A percentile compares a stretch with the other conserved stretches of the same genome.
phyloP scores from a whole-genome alignment of 2,797 vertebrate genomes.

The Cuniculus paca region DNA sequence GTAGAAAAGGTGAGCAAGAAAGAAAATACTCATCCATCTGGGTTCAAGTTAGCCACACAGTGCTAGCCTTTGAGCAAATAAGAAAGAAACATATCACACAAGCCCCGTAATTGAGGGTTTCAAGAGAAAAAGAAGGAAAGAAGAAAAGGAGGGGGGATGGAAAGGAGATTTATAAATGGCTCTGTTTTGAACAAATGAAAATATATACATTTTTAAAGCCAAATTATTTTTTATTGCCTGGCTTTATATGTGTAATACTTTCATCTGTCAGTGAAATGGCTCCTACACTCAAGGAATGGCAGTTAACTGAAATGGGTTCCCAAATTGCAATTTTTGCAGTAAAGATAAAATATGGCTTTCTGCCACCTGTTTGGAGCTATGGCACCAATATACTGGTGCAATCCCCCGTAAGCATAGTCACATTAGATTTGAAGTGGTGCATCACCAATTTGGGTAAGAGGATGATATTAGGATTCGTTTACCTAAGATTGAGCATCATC shows the following conservation, averaged over 20 bases:
- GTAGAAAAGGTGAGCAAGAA: background rate
- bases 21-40: background rate
- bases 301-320: conserved; percentile 56
- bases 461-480: background rate
- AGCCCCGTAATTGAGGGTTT: background rate
- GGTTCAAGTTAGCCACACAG: background rate
- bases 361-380: conserved; percentile 35
- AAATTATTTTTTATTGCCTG: conserved; percentile 24
- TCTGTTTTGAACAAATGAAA: conserved; percentile 63
- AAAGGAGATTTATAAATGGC: background rate
- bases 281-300: background rate
- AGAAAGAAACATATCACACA: conserved; percentile 10
- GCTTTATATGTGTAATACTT: conserved; percentile 30
- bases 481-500: conserved; percentile 51
- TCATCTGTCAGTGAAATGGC: conserved; percentile 70
- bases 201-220: conserved; percentile 50
- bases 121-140: background rate
- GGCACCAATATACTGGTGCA: background rate
- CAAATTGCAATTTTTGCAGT: conserved; percentile 68
- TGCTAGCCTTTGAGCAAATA: background rate
- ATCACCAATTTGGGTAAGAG: background rate
- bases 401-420: background rate
- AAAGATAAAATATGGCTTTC: conserved; percentile 70
- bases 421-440: background rate
- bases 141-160: background rate